Percentiles rank a stretch among this genome's conserved stretches.
phyloP scores from a whole-genome alignment of 2,113 vertebrate species.

The Axis porcinus region DNA sequence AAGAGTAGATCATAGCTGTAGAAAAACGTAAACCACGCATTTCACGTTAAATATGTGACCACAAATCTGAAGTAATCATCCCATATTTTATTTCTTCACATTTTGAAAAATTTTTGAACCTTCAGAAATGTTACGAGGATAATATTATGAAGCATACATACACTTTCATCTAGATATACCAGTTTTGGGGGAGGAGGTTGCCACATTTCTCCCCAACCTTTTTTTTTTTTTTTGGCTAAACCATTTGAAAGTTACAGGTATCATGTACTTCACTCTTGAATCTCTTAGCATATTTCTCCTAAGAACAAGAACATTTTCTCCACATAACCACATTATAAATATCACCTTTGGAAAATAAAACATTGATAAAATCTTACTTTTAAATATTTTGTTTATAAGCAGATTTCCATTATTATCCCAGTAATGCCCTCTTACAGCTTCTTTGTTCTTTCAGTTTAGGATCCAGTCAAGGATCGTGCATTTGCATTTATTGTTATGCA shows the following conservation, averaged over 20 bases:
- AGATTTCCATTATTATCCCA: neutral
- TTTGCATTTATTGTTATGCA: neutral
- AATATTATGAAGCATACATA: neutral
- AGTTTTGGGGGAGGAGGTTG: neutral
- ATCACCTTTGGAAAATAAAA: neutral
- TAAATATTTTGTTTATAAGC: neutral
- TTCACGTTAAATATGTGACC: neutral
- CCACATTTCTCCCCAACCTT: neutral
- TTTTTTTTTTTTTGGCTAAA: neutral
- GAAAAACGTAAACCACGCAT: neutral
- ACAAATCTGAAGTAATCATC: neutral
- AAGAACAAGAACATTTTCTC: neutral
- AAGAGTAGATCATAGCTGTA: neutral
- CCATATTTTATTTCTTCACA: neutral
- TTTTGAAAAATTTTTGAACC: neutral
- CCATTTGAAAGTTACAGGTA: neutral
- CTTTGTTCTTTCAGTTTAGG: neutral
- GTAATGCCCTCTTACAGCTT: neutral
- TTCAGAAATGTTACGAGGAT: neutral
- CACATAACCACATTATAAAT: neutral
- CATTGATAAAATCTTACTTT: neutral
- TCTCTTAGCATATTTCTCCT: neutral
- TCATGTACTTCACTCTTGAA: neutral
- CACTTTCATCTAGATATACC: neutral
- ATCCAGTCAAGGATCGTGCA: neutral